Percentiles rank a stretch among this genome's conserved stretches.
phyloP scores from a whole-genome alignment of 53 echinoderm and acorn worm species.

The Stichopus horrens region DNA sequence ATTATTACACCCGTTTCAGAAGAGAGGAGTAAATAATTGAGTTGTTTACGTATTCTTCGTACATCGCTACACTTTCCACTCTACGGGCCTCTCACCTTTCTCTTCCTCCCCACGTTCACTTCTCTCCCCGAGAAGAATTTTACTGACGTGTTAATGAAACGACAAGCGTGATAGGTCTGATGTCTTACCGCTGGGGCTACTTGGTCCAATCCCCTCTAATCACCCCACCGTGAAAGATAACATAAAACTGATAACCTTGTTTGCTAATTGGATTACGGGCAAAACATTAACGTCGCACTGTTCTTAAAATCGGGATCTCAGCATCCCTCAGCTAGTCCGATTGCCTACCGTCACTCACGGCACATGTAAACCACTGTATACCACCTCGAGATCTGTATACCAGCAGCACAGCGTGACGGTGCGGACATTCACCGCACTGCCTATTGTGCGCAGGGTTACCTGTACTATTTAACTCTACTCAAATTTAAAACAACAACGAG shows the following conservation, averaged over 20 bases:
- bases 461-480: conserved; percentile 27
- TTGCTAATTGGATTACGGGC: conserved; percentile 42
- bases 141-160: conserved; percentile 7
- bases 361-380: conserved; percentile 33
- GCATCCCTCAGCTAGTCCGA: conserved; percentile 18
- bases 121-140: background rate
- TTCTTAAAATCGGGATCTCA: conserved; percentile 18
- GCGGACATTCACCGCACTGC: conserved; percentile 45
- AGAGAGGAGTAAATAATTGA: too few species aligned
- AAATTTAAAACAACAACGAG: conserved; percentile 25
- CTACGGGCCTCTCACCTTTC: conserved; percentile 7
- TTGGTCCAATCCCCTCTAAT: background rate
- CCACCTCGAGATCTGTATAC: conserved; percentile 24
- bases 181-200: background rate
- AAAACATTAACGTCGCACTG: conserved; percentile 8
- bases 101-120: background rate
- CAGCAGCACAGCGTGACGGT: conserved; percentile 37
- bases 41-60: too few species aligned
- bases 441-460: conserved; percentile 44
- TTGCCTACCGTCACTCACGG: background rate
- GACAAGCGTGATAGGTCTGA: background rate
- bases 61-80: background rate
- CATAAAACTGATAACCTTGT: conserved; percentile 42
- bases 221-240: background rate
- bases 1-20: too few species aligned